Percentiles rank a stretch among this genome's conserved stretches.
These are phyloP conservation scores for Forbesichthys agassizii DNA, from an alignment of 2,113 vertebrate species.

Conservation along the genomic window DNA sequence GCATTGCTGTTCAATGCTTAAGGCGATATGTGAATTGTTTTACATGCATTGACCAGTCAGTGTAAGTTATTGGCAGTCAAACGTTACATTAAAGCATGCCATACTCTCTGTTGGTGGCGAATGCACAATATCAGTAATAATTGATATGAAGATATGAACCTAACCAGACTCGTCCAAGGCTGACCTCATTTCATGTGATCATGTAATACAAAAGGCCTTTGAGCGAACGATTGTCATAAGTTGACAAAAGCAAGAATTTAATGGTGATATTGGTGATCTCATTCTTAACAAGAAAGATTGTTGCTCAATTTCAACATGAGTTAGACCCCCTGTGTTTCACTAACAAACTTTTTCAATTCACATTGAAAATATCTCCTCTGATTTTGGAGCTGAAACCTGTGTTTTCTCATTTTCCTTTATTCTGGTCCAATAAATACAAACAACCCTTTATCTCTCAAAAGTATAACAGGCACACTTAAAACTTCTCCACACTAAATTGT, in stretches of 20 bases:
- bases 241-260: neutral
- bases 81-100: no score
- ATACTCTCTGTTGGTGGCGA: no score
- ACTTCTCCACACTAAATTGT: neutral
- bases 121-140: no score
- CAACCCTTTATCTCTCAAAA: neutral
- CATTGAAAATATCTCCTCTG: neutral
- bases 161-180: neutral
- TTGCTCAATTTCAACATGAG: no score
- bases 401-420: neutral
- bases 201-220: neutral
- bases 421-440: neutral
- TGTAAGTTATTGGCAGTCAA: neutral
- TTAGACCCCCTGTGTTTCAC: no score
- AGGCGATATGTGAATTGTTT: no score
- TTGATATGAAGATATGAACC: neutral
- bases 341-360: neutral
- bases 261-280: neutral
- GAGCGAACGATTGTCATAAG: neutral
- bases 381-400: neutral
- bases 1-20: neutral
- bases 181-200: no score
- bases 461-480: neutral
- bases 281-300: neutral
- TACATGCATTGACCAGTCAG: no score